Evolutionary conservation across 1,140 invertebrate species (phyloP).

Genomic region (Drosophila busckii): DNA sequence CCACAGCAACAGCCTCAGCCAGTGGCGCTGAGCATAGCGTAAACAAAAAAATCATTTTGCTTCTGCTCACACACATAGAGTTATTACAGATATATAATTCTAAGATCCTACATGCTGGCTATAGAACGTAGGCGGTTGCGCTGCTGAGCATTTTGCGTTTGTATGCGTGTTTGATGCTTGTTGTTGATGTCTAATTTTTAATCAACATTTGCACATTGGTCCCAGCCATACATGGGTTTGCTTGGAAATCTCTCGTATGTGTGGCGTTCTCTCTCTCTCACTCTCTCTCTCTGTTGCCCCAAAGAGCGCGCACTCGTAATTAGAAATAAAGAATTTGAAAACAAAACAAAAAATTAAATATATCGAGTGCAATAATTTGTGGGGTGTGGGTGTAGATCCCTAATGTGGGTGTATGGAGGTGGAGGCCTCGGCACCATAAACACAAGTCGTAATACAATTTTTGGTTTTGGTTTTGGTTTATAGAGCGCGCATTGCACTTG

Average conservation of each 20-base stretch:
- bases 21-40: conserved; percentile 49
- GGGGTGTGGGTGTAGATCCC: conserved; percentile 39
- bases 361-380: conserved; percentile 40
- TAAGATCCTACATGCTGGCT: conserved; percentile 54
- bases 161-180: conserved; percentile 29
- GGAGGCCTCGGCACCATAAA: conserved; percentile 34
- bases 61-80: conserved; percentile 40
- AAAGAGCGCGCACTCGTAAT: conserved; percentile 54
- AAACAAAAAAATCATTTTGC: conserved; percentile 65
- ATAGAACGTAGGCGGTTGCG: conserved; percentile 53
- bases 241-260: conserved; percentile 53
- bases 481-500: conserved; percentile 56
- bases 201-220: conserved; percentile 75
- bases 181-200: conserved; percentile 75
- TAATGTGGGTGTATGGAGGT: conserved; percentile 5
- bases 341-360: conserved; percentile 49
- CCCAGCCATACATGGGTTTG: conserved; percentile 73
- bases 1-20: conserved; percentile 26
- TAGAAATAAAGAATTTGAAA: conserved; percentile 62
- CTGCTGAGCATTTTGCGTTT: conserved; percentile 12
- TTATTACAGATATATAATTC: conserved; percentile 2
- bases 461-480: no score
- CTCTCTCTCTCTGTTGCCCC: not conserved
- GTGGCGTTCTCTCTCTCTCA: no score
- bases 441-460: conserved; percentile 43